Conservation (phyloP, 2,113 vertebrate species). For the Sinosuthora webbiana region DNA sequence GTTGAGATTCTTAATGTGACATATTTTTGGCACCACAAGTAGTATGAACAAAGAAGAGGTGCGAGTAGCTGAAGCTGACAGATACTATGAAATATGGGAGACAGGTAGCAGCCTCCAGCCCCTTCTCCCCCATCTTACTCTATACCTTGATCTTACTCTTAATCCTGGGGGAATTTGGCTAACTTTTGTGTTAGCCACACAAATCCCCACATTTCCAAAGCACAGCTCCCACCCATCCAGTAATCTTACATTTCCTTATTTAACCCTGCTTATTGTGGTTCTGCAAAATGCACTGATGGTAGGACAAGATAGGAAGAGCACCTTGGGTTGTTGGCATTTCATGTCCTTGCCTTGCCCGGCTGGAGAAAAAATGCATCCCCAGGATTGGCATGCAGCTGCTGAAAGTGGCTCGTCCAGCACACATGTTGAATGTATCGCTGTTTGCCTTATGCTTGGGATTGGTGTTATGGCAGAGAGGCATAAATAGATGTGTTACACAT, state of each 20-base stretch:
- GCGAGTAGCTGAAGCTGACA: accelerated
- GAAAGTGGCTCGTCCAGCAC: background rate
- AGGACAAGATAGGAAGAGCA: no score
- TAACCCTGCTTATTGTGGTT: background rate
- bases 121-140: background rate
- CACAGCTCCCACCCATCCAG: background rate
- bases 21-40: background rate
- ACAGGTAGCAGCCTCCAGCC: background rate
- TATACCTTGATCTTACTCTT: background rate
- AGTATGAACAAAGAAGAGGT: background rate
- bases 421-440: accelerated
- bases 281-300: background rate
- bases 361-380: background rate
- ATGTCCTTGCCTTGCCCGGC: background rate
- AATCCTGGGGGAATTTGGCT: background rate
- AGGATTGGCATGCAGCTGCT: background rate
- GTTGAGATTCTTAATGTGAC: background rate
- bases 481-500: background rate
- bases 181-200: background rate
- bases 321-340: background rate
- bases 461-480: background rate
- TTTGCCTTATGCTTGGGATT: background rate
- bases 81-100: background rate
- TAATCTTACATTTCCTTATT: background rate
- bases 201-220: background rate